Evolutionary conservation across 2,888 invertebrate species (phyloP).

Genomic region (Scaptomyza tumidula): DNA sequence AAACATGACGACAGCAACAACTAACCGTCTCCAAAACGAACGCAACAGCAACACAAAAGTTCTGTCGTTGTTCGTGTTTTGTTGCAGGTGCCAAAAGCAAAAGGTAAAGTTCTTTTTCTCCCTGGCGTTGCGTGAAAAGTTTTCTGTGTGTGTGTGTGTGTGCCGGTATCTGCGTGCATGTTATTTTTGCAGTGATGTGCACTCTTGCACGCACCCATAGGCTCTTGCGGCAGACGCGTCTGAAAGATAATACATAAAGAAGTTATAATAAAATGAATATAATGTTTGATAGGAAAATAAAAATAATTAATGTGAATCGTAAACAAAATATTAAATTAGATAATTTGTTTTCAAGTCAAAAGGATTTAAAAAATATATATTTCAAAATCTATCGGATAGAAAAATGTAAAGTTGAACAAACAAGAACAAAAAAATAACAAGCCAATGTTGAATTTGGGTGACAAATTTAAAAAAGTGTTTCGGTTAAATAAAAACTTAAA

Average conservation of each 20-base stretch:
- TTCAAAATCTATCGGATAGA: too few relatives aligned
- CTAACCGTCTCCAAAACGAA: background rate
- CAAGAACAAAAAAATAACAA: background rate
- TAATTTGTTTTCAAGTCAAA: too few relatives aligned
- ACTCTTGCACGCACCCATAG: conserved; percentile 12
- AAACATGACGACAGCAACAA: conserved; percentile 38
- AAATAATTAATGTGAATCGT: too few relatives aligned
- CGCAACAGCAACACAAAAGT: conserved; percentile 25
- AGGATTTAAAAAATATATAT: too few relatives aligned
- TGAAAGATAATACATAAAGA: conserved; percentile 2
- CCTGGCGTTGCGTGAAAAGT: conserved; percentile 51
- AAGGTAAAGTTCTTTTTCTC: conserved; percentile 41
- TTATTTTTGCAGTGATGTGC: conserved; percentile 10
- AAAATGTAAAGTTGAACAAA: too few relatives aligned
- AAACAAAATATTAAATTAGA: too few relatives aligned
- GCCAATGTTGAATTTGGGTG: background rate
- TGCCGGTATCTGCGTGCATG: background rate
- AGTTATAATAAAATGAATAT: background rate
- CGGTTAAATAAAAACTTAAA: too few relatives aligned
- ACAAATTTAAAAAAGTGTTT: background rate
- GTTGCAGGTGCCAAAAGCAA: conserved; percentile 59
- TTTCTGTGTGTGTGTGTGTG: conserved; percentile 35
- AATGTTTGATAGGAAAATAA: background rate
- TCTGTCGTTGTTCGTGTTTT: conserved; percentile 41
- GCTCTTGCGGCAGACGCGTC: conserved; percentile 16